Base-by-base conservation (phyloP, 2,797 vertebrate genomes). In the Poecilia gillii region DNA sequence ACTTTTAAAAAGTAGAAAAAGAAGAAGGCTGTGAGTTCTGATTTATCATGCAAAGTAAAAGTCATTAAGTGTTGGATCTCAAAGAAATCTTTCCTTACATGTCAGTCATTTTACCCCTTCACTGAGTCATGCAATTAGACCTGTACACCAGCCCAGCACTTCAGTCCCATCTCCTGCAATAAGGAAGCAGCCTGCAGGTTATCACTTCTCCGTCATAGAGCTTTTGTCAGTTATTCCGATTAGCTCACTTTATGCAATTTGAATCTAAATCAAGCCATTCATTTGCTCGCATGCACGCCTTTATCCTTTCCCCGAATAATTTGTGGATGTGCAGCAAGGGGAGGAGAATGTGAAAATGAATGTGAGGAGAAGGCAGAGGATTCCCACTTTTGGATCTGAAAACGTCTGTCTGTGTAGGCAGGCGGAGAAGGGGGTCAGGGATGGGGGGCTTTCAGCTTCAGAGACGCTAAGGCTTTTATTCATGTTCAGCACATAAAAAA, bases 251-350 rank as follows among this genome's bases (percentile, higher is more conserved):
- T 91, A 93, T 82, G 92, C 88, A 88, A 90, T 94, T 93, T 88
- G 81, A 93, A 93, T 94, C 86, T 85, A 93, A 95, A 95, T 95
- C 80, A 93, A 91, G 88, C 83, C 88, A 93, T 95, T 95, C 93
- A 93, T 94, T 92, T 91, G 87, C 59, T 66, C 59, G 73, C 84
- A 79, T 75, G 85, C 81, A 25, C 47, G 80, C 74, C 81, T 90
- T 89, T 91, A 92, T 92, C 87, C 90, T 72, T 76, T 72, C 79
- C 81, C 79, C 74, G n/a, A 87, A 91, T 86, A 87, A 92, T 77
- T 84, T 84, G 90, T 86, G 77, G 84, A 90, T 53, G 73, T 83
- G 88, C 78, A 55, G 75, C 64, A 75, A 85, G 36, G 20, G 64
- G 20, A 8, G 77, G 76, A 72, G 76, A 82, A 81, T 81, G 84